Conservation (phyloP, 2,797 vertebrate species). For the Acridotheres tristis region DNA sequence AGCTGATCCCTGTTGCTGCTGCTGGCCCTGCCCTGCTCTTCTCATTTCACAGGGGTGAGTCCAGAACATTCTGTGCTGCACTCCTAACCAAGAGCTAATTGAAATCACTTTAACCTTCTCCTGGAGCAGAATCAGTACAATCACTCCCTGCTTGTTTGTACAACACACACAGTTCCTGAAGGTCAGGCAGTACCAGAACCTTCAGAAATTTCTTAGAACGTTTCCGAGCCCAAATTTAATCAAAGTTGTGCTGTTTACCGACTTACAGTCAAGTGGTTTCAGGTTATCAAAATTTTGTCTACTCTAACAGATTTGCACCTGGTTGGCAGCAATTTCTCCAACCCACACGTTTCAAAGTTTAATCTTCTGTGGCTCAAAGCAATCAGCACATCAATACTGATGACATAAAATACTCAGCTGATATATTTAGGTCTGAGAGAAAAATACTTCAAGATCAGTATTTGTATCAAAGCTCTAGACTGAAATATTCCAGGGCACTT, state of each 20-base stretch:
- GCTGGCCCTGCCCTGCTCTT: not conserved
- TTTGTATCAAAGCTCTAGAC: not conserved
- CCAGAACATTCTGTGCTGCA: not conserved
- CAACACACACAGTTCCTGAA: not conserved
- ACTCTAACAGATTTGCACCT: not conserved
- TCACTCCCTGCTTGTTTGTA: not conserved
- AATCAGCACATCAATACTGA: not conserved
- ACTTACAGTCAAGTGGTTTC: not conserved
- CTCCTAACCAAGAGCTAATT: not conserved
- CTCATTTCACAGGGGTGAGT: not conserved
- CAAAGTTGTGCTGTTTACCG: not conserved
- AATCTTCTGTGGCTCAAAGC: conserved; percentile 12
- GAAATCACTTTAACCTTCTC: not conserved
- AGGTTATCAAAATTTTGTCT: not conserved
- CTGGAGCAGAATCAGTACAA: not conserved
- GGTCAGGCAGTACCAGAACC: not conserved
- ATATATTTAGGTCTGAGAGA: conserved; percentile 11
- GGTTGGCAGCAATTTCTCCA: conserved; percentile 19
- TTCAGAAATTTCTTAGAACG: not conserved
- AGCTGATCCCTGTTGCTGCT: not conserved
- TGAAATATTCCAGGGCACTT: not conserved
- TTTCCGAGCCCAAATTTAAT: not conserved
- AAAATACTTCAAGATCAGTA: not conserved
- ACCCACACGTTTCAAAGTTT: not conserved
- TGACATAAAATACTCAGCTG: not conserved